These are phyloP conservation scores for Augochlorella aurata DNA, from an alignment of 2,888 invertebrate genomes.

Conservation along the genomic window DNA sequence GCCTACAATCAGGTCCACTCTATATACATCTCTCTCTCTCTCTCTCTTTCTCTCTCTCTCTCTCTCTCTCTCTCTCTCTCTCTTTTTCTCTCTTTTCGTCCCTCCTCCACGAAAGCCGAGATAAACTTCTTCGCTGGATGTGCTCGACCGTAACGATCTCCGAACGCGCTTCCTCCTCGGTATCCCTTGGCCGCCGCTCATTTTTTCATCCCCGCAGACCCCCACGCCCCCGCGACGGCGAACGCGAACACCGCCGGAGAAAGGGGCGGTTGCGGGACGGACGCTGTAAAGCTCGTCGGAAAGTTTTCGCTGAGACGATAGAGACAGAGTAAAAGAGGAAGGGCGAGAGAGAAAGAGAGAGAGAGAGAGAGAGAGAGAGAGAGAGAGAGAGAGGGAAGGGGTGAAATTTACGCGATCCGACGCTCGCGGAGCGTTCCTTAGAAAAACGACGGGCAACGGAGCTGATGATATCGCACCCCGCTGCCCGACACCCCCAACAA, in stretches of 20 bases:
- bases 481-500: not conserved
- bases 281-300: slow-evolving; percentile 32
- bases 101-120: slow-evolving; percentile 28
- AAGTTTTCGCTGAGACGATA: slow-evolving; percentile 29
- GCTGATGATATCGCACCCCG: slow-evolving; percentile 39
- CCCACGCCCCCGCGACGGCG: not conserved
- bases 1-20: too few relatives aligned
- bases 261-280: not conserved
- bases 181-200: slow-evolving; percentile 21
- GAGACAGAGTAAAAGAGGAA: slow-evolving; percentile 17
- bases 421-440: slow-evolving; percentile 22
- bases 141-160: slow-evolving; percentile 67
- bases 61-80: not conserved
- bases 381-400: slow-evolving; percentile 20
- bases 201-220: slow-evolving; percentile 11
- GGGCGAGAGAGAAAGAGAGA: not conserved
- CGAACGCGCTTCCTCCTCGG: slow-evolving; percentile 7
- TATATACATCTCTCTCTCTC: not conserved
- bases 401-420: slow-evolving; percentile 46
- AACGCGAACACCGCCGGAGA: not conserved
- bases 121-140: slow-evolving; percentile 51
- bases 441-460: slow-evolving; percentile 27
- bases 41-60: not conserved
- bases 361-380: slow-evolving; percentile 12
- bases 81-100: not conserved